These are phyloP conservation scores for Agelas oroides DNA, from an alignment of 37 sponge, comb jelly and placozoan genomes.

Conservation along the genomic window DNA sequence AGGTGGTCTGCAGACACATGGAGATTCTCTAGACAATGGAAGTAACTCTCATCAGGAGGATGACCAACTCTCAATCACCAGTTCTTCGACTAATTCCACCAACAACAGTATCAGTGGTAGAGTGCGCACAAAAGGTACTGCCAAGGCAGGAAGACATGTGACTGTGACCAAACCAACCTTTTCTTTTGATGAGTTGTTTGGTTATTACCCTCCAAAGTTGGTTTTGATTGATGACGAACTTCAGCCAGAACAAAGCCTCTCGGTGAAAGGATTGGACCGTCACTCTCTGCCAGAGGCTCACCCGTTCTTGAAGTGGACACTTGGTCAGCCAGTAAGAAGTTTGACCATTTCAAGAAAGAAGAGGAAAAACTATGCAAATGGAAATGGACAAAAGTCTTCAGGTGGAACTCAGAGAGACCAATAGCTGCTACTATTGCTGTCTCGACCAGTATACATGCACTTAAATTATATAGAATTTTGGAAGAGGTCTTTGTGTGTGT, in stretches of 20 bases:
- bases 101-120: background rate
- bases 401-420: too few species aligned
- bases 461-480: too few species aligned
- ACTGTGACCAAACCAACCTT: background rate
- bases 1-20: too few species aligned
- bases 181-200: conserved; percentile 22
- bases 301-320: conserved; percentile 42
- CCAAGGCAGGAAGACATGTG: too few species aligned
- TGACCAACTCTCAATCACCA: background rate
- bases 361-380: background rate
- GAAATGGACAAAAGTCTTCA: too few species aligned
- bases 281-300: conserved; percentile 35
- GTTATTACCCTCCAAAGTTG: conserved; percentile 36
- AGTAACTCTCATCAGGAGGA: background rate
- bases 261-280: conserved; percentile 27
- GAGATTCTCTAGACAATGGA: background rate
- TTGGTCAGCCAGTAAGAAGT: conserved; percentile 42
- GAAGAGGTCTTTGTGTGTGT: too few species aligned
- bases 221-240: conserved; percentile 46
- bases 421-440: too few species aligned
- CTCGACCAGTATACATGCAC: too few species aligned
- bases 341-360: background rate
- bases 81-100: background rate
- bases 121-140: too few species aligned
- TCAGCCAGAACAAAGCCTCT: conserved; percentile 44